Conservation (phyloP, 1,140 invertebrate species). For the Goniozus legneri region DNA sequence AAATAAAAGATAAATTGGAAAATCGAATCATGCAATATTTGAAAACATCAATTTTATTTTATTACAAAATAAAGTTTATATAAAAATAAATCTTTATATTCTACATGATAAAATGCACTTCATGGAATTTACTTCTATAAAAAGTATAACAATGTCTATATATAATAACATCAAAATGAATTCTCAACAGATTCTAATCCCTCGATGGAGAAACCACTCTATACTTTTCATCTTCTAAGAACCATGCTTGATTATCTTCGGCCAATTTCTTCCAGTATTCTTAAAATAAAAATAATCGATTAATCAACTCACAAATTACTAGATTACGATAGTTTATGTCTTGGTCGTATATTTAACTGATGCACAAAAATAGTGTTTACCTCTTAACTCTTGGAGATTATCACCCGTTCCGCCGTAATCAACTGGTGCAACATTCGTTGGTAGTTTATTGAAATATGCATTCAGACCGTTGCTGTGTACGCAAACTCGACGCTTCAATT, state of each 20-base stretch:
- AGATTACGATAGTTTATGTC: background rate
- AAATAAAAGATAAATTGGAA: no score
- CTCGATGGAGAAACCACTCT: slow-evolving; percentile 33
- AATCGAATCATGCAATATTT: background rate
- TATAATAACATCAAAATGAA: no score
- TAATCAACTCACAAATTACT: background rate
- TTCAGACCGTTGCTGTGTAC: slow-evolving; percentile 50
- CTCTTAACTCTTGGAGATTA: slow-evolving; percentile 52
- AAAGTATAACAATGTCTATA: no score
- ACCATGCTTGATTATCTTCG: slow-evolving; percentile 56
- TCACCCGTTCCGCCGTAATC: slow-evolving; percentile 61
- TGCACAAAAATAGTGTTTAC: slow-evolving; percentile 25
- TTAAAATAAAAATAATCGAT: slow-evolving; percentile 9
- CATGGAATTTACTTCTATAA: no score
- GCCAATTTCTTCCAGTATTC: slow-evolving; percentile 57
- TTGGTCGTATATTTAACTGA: background rate
- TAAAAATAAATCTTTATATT: no score
- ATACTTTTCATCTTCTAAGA: slow-evolving; percentile 58
- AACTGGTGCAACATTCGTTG: slow-evolving; percentile 54
- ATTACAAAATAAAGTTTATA: no score
- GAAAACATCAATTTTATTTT: background rate
- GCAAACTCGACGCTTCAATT: slow-evolving; percentile 59
- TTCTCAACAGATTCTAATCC: no score
- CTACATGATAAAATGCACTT: no score
- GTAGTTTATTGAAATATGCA: slow-evolving; percentile 47